Evolutionary conservation across 2,888 invertebrate genomes (phyloP), one percentile per base, ranked within the genome.

Genomic region (Timema podura): DNA sequence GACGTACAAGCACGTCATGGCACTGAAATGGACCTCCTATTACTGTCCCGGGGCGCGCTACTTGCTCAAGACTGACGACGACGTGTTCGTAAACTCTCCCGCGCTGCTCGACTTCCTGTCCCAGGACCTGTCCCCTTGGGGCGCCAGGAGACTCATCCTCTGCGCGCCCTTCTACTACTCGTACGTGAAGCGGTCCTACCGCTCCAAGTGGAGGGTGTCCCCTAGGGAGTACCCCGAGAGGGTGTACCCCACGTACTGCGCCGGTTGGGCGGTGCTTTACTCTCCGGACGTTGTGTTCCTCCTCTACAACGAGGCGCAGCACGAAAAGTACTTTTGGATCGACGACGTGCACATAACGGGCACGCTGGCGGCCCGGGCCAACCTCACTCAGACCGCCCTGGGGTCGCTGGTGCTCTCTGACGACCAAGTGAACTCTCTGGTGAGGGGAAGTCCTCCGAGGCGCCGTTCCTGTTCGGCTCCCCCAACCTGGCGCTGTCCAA

Each of bases 1-100:
- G 81, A 93, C 93, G 0, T 90, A 93, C 76, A 94, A 94, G 78
- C 92, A 93, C 79, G 88, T 91, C 7, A 92, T 92, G 87, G 90
- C 89, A 0, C 82, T 93, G 64, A 92, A 92, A 78, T 93, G 93
- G 89, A 87, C 89, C 30, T 82, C 85, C 0, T 88, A 88, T 76
- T 86, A 89, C 76, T 93, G 93, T 79, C 83, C 86, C 0, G 82
- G 83, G 51, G 91, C 90, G 0, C 88, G 86, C 75, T 83, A 83
- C 77, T 76, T 83, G 75, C 78, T 83, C 74, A 83, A 83, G 77
- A 78, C 81, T 73, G 83, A 83, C 76, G 83, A 83, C 73, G 83
- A 83, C 76, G 81, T 83, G 74, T 83, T 83, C 76, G 82, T 83
- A 68, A 79, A 83, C 76, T 78, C 80, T 68, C 78, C 79, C 59